phyloP scores from a whole-genome alignment of 2,888 invertebrate genomes.

The Xylota sylvarum region DNA sequence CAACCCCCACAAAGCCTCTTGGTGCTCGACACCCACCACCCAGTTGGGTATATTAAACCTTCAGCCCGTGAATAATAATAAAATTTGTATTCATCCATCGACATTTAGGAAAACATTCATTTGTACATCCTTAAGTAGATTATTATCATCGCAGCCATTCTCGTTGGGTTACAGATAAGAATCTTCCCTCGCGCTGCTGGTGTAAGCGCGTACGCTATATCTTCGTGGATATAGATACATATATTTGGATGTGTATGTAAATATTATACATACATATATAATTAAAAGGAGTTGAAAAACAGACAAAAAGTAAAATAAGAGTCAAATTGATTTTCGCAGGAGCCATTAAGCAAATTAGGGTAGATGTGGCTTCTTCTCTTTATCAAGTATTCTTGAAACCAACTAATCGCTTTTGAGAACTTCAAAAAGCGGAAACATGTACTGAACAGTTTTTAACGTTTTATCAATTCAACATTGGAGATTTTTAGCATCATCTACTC shows the following conservation, averaged over 20 bases:
- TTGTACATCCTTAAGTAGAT: conserved; percentile 69
- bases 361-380: conserved; percentile 32
- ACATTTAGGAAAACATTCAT: conserved; percentile 70
- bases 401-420: conserved; percentile 47
- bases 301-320: conserved; percentile 54
- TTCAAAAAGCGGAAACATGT: neutral
- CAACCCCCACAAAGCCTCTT: neutral
- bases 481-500: neutral
- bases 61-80: conserved; percentile 62
- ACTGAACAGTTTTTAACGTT: conserved; percentile 1
- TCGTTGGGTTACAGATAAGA: conserved; percentile 47
- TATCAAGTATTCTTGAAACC: conserved; percentile 28
- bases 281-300: conserved; percentile 57
- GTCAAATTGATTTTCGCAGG: conserved; percentile 60
- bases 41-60: conserved; percentile 32
- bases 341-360: conserved; percentile 58
- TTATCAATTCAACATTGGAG: neutral
- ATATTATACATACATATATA: conserved; percentile 17
- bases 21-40: neutral
- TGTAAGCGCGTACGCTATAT: conserved; percentile 21
- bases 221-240: conserved; percentile 22
- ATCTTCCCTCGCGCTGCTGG: conserved; percentile 39
- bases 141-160: conserved; percentile 61
- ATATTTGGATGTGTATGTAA: neutral
- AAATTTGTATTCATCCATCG: conserved; percentile 71